These are phyloP conservation scores for Danionella cerebrum DNA, from an alignment of 2,113 vertebrate species.

Conservation along the genomic window DNA sequence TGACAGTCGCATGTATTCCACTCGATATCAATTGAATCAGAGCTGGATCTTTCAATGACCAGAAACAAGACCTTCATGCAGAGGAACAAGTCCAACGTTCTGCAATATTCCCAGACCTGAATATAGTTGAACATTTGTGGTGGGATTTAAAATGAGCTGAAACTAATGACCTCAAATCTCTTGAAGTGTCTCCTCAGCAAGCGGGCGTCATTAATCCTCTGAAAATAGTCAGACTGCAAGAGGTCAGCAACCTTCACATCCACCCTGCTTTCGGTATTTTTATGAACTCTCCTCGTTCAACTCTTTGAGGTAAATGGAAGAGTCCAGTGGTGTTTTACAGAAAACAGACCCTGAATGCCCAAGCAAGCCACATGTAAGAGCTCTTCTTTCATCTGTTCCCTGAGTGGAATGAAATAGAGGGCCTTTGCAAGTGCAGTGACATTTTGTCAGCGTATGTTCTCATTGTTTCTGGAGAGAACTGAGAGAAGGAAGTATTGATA, in stretches of 20 bases:
- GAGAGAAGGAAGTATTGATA: slow-evolving; percentile 5
- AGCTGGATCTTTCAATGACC: too few relatives aligned
- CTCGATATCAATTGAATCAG: too few relatives aligned
- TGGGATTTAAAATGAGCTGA: too few relatives aligned
- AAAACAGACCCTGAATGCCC: slow-evolving; percentile 19
- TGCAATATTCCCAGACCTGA: too few relatives aligned
- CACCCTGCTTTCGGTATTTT: background rate
- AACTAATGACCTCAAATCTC: background rate
- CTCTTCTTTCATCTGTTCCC: slow-evolving; percentile 37
- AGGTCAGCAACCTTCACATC: slow-evolving; percentile 5
- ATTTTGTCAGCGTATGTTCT: slow-evolving; percentile 46
- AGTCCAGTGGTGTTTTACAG: background rate
- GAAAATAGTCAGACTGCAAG: background rate
- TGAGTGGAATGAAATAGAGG: slow-evolving; percentile 39
- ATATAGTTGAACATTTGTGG: too few relatives aligned
- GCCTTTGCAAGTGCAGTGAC: slow-evolving; percentile 52
- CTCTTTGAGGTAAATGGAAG: background rate
- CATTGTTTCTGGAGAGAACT: slow-evolving; percentile 37
- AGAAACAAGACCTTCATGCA: too few relatives aligned
- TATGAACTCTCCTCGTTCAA: background rate
- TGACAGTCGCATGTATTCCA: too few relatives aligned
- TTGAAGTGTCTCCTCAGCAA: slow-evolving; percentile 13
- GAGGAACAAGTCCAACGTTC: too few relatives aligned
- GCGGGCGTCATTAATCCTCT: background rate
- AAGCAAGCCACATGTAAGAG: slow-evolving; percentile 45